Evolutionary conservation across 2,113 vertebrate genomes (phyloP), one percentile per base, ranked within the genome.

Genomic region (Pitta sordida): DNA sequence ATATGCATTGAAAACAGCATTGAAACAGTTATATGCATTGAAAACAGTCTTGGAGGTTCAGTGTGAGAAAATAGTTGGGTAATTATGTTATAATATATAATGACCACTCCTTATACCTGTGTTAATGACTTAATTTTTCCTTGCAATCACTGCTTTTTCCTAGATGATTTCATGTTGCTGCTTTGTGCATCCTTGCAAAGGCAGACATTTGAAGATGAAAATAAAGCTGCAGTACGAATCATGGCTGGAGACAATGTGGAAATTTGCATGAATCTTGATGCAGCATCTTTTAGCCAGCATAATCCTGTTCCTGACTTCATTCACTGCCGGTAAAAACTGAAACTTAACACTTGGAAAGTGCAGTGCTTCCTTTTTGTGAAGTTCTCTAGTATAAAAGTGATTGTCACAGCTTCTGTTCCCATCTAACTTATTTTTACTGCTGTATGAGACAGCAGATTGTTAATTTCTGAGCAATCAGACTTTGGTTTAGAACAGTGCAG

Each of bases 301-400:
- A 99, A 99, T 96, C 99, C 99, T 4, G 99, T 99, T 21, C 99
- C 99, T 1, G 99, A 99, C 71, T 99, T 99, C 95, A 99, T 99
- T 90, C 98, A 99, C 95, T 99, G 99, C 98, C 98, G 99, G 99
- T 99, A 96, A 96, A 83, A 81, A 17, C 12, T 22, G 41, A 36
- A 52, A 41, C 34, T 55, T 65, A 10, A n/a, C 39, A 15, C 16
- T 5, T 58, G 46, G 39, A 68, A 83, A 89, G 46, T n/a, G 41
- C 7, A 62, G 15, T 0, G 0, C 22, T 67, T 77, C 46, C 4
- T 71, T 94, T 93, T 53, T 30, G 5, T 36, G 3, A 77, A 76
- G 65, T 75, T 84, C 49, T 79, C 26, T 60, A 41, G 29, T 30
- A 15, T 85, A 55, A 71, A 84, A 84, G 39, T 84, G 49, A 56